phyloP scores from a whole-genome alignment of 2,888 invertebrate species.

The Ceriagrion tenellum region DNA sequence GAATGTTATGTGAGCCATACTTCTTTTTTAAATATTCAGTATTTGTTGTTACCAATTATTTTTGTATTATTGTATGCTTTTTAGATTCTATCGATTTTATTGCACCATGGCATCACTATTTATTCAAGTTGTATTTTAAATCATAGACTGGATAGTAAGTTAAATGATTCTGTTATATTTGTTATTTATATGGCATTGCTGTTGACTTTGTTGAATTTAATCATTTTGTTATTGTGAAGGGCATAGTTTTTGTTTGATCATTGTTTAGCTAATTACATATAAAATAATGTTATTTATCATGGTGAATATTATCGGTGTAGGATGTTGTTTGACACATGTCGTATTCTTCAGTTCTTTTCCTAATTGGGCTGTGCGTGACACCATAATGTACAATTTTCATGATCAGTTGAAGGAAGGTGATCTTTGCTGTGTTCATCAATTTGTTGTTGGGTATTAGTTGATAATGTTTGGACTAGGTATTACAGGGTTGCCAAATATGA shows the following conservation, averaged over 20 bases:
- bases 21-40: background rate
- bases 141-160: background rate
- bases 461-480: background rate
- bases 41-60: constrained; percentile 4
- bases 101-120: background rate
- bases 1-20: background rate
- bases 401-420: background rate
- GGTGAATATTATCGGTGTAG: background rate
- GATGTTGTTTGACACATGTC: background rate
- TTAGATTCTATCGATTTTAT: background rate
- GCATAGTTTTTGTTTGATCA: background rate
- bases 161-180: background rate
- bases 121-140: background rate
- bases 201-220: background rate
- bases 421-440: background rate
- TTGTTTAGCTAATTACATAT: background rate
- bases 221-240: background rate
- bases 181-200: background rate
- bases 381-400: background rate
- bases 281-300: background rate
- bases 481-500: background rate
- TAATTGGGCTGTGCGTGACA: background rate
- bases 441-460: background rate
- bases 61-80: background rate
- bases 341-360: background rate